A percentile compares a stretch with the other conserved stretches of the same genome.
Conservation (phyloP, 1,140 invertebrate genomes). For the Ostrea edulis region DNA sequence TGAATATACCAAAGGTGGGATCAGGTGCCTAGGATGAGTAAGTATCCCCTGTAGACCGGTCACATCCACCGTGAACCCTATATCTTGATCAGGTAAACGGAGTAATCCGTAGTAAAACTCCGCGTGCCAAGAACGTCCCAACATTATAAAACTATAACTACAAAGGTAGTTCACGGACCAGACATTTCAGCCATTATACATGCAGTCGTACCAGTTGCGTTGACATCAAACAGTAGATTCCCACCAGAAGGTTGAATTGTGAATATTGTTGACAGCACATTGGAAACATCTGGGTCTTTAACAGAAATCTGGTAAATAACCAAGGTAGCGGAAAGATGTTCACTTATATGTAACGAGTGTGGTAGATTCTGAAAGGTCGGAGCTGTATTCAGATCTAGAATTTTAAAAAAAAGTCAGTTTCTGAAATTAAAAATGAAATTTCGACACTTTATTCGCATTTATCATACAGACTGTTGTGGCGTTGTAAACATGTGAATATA, state of each 20-base stretch:
- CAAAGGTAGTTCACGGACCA: too few species aligned
- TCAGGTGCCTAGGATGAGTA: too few species aligned
- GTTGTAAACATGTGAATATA: too few species aligned
- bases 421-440: not conserved
- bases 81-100: too few species aligned
- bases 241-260: not conserved
- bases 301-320: not conserved
- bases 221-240: not conserved
- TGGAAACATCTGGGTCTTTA: not conserved
- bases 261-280: not conserved
- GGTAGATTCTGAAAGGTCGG: slow-evolving; percentile 10
- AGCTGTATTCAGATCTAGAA: slow-evolving; percentile 11
- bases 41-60: too few species aligned
- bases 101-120: too few species aligned
- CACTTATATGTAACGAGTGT: not conserved
- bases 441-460: not conserved
- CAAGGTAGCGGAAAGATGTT: not conserved
- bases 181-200: too few species aligned
- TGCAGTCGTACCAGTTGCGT: not conserved
- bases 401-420: not conserved
- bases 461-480: too few species aligned
- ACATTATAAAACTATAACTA: too few species aligned
- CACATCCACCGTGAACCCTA: too few species aligned
- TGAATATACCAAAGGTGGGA: too few species aligned
- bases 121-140: too few species aligned